Evolutionary conservation across 2,888 invertebrate genomes (phyloP).

Genomic region (Gryllus longicercus): DNA sequence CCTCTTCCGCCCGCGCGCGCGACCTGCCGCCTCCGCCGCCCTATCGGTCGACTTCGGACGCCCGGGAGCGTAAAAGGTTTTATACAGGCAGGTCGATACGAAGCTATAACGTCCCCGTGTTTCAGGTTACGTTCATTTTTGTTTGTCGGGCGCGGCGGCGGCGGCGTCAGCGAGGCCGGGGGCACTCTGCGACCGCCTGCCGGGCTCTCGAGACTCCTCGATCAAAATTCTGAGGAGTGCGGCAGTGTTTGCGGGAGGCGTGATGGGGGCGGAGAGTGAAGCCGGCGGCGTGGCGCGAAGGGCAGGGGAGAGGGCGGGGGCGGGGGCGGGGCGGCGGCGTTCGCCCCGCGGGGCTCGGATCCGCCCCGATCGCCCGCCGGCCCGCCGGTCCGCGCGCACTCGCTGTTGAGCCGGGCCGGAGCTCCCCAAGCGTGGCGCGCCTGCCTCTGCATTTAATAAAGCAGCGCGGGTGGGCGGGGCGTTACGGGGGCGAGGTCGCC

Average conservation of each 20-base stretch:
- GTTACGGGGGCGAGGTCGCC: neutral
- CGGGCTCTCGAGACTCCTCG: neutral
- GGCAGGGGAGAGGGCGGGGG: neutral
- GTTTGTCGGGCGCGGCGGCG: neutral
- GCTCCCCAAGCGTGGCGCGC: neutral
- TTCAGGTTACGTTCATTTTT: slow-evolving; percentile 17
- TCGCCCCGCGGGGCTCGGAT: neutral
- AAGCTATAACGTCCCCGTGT: slow-evolving; percentile 17
- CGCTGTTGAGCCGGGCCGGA: neutral
- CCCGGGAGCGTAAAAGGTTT: slow-evolving; percentile 4
- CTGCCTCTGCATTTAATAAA: slow-evolving; percentile 8
- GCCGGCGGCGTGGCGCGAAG: neutral
- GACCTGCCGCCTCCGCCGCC: neutral
- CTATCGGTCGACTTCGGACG: slow-evolving; percentile 2
- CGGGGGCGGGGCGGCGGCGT: neutral
- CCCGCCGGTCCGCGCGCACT: neutral
- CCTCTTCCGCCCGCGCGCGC: neutral
- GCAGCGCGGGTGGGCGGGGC: neutral
- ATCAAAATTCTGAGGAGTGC: slow-evolving; percentile 17
- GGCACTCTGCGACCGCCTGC: neutral
- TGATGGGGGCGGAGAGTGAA: neutral
- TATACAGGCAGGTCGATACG: slow-evolving; percentile 10
- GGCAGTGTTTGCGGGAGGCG: neutral
- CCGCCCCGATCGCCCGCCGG: neutral
- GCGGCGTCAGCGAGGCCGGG: no score